phyloP scores from a whole-genome alignment of 2,113 vertebrate genomes.

The Psophia crepitans region DNA sequence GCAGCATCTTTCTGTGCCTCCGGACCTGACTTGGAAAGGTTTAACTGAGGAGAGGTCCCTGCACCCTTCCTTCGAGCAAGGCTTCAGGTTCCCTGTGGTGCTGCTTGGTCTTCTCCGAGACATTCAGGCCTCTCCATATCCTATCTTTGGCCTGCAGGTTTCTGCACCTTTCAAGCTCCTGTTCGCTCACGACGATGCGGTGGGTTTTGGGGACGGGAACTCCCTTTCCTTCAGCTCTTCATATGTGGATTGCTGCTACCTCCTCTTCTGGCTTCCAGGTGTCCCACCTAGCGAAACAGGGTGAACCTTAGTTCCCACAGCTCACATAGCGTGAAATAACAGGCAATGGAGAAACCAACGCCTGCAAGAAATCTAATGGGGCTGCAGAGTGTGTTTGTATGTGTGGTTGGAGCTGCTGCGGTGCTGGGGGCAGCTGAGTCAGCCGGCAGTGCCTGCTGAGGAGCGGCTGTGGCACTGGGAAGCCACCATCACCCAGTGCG shows the following conservation, averaged over 20 bases:
- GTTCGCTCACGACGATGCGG: background rate
- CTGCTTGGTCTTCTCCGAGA: background rate
- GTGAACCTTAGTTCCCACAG: background rate
- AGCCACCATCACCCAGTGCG: fast-evolving
- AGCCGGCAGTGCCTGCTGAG: fast-evolving
- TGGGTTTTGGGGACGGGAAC: background rate
- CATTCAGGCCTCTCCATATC: background rate
- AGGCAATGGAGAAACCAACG: background rate
- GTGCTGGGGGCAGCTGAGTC: fast-evolving
- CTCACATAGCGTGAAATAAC: background rate
- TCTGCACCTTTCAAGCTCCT: background rate
- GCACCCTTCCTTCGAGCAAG: background rate
- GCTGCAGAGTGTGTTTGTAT: background rate
- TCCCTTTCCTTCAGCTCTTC: background rate
- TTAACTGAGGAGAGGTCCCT: background rate
- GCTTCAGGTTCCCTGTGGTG: background rate
- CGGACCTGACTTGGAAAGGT: background rate
- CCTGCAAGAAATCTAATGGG: background rate
- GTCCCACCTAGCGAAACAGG: background rate
- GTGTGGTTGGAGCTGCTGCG: background rate
- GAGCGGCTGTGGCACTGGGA: fast-evolving
- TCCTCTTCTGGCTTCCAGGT: background rate
- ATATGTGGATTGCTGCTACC: background rate
- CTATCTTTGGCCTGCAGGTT: background rate
- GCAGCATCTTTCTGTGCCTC: background rate